phyloP scores from a whole-genome alignment of 2,797 vertebrate genomes.

The Strix occidentalis region DNA sequence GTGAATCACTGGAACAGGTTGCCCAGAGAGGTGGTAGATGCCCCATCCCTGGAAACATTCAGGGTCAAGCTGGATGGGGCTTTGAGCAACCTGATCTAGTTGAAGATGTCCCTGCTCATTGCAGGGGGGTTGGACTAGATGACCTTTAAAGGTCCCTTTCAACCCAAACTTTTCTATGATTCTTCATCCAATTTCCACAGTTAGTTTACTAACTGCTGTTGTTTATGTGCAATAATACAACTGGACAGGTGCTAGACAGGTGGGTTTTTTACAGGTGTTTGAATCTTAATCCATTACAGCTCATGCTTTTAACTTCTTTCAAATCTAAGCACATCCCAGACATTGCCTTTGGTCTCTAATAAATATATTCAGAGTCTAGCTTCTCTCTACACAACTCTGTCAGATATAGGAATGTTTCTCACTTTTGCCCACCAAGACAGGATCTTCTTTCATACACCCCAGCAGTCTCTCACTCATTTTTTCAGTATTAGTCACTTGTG shows the following conservation, averaged over 20 bases:
- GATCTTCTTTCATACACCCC: not conserved
- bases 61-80: not conserved
- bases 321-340: not conserved
- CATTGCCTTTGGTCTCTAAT: not conserved
- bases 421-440: not conserved
- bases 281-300: not conserved
- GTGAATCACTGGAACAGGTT: not conserved
- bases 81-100: not conserved
- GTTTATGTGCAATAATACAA: not conserved
- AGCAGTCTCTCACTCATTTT: not conserved
- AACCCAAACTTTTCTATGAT: not conserved
- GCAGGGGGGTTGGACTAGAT: not conserved
- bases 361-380: not conserved
- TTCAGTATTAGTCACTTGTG: not conserved
- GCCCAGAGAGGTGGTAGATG: not conserved
- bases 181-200: not conserved
- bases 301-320: not conserved
- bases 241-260: not conserved
- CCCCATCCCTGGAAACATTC: not conserved
- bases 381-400: not conserved
- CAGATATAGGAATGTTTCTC: not conserved
- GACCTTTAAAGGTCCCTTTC: not conserved
- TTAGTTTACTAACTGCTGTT: not conserved
- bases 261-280: not conserved
- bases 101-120: not conserved